Percentiles rank a stretch among this genome's conserved stretches.
phyloP scores from a whole-genome alignment of 2,797 vertebrate species.

The Trichosurus vulpecula region DNA sequence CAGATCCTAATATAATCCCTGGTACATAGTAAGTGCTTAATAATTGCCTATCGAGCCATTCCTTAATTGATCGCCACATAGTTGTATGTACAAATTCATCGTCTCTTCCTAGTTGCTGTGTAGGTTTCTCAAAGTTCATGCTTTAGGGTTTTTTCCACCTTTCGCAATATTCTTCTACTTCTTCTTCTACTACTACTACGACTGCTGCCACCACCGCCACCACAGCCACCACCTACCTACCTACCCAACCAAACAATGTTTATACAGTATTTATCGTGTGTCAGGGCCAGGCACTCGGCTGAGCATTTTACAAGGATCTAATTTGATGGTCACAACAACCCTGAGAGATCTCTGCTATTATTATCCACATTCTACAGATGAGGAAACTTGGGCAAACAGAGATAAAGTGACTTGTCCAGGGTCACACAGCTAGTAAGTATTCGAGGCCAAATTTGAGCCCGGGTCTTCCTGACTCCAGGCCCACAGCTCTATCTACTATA shows the following conservation, averaged over 20 bases:
- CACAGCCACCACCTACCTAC: no score
- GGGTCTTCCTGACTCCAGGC: neutral
- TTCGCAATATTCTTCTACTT: no score
- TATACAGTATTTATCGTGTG: neutral
- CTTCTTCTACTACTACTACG: no score
- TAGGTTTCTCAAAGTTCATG: neutral
- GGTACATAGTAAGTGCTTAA: neutral
- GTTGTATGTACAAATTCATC: neutral
- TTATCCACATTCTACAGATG: neutral
- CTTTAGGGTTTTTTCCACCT: neutral
- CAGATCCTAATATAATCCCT: neutral
- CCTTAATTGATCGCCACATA: neutral
- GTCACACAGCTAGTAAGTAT: neutral
- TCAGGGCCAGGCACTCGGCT: neutral
- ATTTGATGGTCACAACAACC: neutral
- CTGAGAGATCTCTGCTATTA: neutral
- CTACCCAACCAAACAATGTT: neutral
- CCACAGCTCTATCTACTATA: neutral
- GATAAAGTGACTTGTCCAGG: neutral
- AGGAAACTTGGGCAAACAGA: neutral
- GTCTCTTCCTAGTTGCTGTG: neutral
- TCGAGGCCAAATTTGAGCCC: neutral
- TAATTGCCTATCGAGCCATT: neutral
- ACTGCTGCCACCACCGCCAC: no score
- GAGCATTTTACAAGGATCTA: neutral